Percentiles rank a stretch among this genome's conserved stretches.
phyloP scores from a whole-genome alignment of 2,888 invertebrate species.

The Phaedon cochleariae region DNA sequence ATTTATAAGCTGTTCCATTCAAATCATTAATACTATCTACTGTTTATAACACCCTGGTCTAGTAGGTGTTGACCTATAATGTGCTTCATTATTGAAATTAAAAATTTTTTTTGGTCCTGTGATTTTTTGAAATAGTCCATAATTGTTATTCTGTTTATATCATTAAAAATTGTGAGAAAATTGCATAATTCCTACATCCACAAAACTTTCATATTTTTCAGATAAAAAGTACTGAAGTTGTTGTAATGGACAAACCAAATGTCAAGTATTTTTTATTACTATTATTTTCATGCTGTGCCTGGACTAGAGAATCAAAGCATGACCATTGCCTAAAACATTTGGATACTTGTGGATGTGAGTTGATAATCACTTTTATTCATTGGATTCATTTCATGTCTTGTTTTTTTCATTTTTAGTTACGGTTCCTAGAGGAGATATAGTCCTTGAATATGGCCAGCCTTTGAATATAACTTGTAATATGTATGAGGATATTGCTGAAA shows the following conservation, averaged over 20 bases:
- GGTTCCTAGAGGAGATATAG: slow-evolving; percentile 57
- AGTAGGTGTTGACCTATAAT: too few relatives aligned
- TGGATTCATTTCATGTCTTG: not conserved
- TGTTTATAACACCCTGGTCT: too few relatives aligned
- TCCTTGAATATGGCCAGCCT: slow-evolving; percentile 68
- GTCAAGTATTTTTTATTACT: slow-evolving; percentile 21
- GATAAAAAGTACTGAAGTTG: slow-evolving; percentile 9
- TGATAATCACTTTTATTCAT: slow-evolving; percentile 4
- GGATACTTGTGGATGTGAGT: slow-evolving; percentile 35
- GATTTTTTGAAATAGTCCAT: too few relatives aligned
- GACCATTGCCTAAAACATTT: slow-evolving; percentile 1
- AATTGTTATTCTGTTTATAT: too few relatives aligned
- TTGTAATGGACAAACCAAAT: slow-evolving; percentile 22
- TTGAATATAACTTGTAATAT: slow-evolving; percentile 73
- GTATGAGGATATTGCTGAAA: slow-evolving; percentile 61
- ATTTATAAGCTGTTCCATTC: too few relatives aligned
- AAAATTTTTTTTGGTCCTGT: too few relatives aligned
- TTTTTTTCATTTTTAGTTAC: slow-evolving; percentile 51
- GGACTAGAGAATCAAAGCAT: not conserved
- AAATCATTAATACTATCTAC: too few relatives aligned
- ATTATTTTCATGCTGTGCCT: slow-evolving; percentile 23
- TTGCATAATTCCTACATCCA: too few relatives aligned
- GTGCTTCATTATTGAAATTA: too few relatives aligned
- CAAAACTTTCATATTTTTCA: too few relatives aligned
- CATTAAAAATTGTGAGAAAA: too few relatives aligned